Base-by-base conservation (phyloP, 37 sponge, comb jelly and placozoan species). In the Beroe ovata region DNA sequence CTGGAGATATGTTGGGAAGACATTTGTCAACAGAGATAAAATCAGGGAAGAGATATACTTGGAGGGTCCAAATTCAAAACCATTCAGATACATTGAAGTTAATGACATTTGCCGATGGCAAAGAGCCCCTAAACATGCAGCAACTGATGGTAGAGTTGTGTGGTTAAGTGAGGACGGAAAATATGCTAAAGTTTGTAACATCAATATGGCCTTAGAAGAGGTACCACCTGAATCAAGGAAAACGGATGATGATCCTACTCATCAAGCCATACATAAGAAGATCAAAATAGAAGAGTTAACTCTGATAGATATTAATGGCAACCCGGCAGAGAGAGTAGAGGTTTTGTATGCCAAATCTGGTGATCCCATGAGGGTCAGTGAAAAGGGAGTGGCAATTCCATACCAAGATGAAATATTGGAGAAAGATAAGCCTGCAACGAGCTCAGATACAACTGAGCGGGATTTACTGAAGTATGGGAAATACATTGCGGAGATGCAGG, bases 41-140 rank as follows among this genome's bases (percentile, higher is more conserved):
- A 54, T 77, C 1, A 39, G 84, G 38, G 14, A 77, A 35, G 36
- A 77, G 47, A 77, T 77, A 22, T 23, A 32, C 1, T 20, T 42
- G 84, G 84, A 77, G n/a, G 84, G 84, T 4, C 84, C 84, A 4
- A 77, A 77, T 42, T 77, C 54, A 14, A 77, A 77, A 77, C 84
- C 84, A 3, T 77, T 41, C 22, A 11, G 84, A 26, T 77, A 77
- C 25, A 77, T 77, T 77, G 84, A 77, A 42, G 41, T 32, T 42
- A 39, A 77, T 42, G 84, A 77, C 22, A 77, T 77, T 22, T 77
- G 84, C 23, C 41, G 84, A 8, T 77, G 84, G 84, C 28, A 32
- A 36, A 77, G 41, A 77, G 84, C 84, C 26, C 54, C 42, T 21
- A 21, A 21, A 22, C 36, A 77, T 77, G 84, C 84, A 21, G 18